Evolutionary conservation across 1,140 invertebrate species (phyloP).

Genomic region (Drosophila littoralis): DNA sequence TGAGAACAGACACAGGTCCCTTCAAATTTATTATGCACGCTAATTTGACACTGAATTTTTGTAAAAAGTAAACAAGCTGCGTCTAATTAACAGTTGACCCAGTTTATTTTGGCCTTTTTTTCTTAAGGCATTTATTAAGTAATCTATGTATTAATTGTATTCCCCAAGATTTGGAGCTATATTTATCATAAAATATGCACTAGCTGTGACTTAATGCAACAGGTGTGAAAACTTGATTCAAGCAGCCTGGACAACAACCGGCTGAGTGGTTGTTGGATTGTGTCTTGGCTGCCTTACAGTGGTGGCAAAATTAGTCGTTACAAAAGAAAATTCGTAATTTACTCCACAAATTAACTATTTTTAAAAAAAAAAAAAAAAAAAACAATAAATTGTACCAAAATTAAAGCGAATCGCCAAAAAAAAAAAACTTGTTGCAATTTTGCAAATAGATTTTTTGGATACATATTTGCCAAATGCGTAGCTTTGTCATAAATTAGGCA

Average conservation of each 20-base stretch:
- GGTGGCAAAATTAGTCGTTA: constrained; percentile 8
- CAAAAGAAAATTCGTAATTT: background rate
- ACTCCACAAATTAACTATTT: background rate
- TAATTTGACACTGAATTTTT: constrained; percentile 6
- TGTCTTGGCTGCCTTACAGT: constrained; percentile 8
- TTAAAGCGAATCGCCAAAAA: too few species aligned
- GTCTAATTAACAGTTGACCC: constrained; percentile 12
- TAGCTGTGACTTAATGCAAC: constrained; percentile 4
- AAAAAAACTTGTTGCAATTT: too few species aligned
- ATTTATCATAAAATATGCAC: constrained; percentile 8
- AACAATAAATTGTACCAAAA: background rate
- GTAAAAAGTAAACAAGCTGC: background rate
- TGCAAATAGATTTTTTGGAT: too few species aligned
- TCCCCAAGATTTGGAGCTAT: background rate
- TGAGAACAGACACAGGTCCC: background rate
- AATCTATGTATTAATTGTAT: constrained; percentile 16
- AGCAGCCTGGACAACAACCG: background rate
- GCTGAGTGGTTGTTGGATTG: background rate
- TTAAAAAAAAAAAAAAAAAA: background rate
- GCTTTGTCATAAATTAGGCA: too few species aligned
- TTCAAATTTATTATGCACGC: background rate
- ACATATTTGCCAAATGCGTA: too few species aligned
- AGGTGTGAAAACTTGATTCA: constrained; percentile 2
- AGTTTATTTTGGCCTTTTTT: background rate
- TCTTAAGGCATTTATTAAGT: constrained; percentile 25